phyloP scores from a whole-genome alignment of 2,888 invertebrate genomes.

The Plagodis pulveraria region DNA sequence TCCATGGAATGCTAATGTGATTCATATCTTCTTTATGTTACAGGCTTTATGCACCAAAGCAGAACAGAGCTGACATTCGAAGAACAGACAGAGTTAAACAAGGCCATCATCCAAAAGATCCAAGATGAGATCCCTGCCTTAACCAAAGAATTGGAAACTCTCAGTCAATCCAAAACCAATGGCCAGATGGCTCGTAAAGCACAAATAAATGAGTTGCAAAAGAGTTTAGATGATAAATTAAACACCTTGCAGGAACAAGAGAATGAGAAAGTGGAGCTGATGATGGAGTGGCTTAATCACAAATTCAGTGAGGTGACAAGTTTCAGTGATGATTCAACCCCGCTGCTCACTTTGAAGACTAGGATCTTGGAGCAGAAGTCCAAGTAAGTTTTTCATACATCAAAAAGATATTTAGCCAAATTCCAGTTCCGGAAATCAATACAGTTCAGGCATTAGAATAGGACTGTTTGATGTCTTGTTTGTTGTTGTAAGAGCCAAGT shows the following conservation, averaged over 20 bases:
- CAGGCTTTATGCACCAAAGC: conserved; percentile 72
- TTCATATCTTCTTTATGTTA: conserved; percentile 36
- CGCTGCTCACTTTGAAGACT: conserved; percentile 66
- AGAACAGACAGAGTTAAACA: conserved; percentile 74
- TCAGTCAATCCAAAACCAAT: conserved; percentile 46
- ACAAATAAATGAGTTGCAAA: conserved; percentile 61
- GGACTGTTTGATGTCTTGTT: too few species aligned
- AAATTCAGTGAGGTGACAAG: conserved; percentile 60
- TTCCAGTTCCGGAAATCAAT: too few species aligned
- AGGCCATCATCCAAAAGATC: conserved; percentile 67
- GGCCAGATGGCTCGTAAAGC: conserved; percentile 49
- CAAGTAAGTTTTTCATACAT: conserved; percentile 58
- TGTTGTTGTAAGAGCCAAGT: too few species aligned
- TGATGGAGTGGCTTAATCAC: conserved; percentile 79
- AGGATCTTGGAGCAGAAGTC: conserved; percentile 75
- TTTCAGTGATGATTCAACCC: conserved; percentile 64
- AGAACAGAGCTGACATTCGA: conserved; percentile 68
- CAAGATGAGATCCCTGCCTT: conserved; percentile 64
- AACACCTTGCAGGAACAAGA: conserved; percentile 68
- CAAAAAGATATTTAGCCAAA: too few species aligned
- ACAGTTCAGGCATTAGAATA: too few species aligned
- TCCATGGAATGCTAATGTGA: background rate
- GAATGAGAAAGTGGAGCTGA: conserved; percentile 68
- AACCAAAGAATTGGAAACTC: conserved; percentile 58
- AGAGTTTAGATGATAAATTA: conserved; percentile 66